Evolutionary conservation across 2,888 invertebrate species (phyloP).

Genomic region (Mesochorus sp.): DNA sequence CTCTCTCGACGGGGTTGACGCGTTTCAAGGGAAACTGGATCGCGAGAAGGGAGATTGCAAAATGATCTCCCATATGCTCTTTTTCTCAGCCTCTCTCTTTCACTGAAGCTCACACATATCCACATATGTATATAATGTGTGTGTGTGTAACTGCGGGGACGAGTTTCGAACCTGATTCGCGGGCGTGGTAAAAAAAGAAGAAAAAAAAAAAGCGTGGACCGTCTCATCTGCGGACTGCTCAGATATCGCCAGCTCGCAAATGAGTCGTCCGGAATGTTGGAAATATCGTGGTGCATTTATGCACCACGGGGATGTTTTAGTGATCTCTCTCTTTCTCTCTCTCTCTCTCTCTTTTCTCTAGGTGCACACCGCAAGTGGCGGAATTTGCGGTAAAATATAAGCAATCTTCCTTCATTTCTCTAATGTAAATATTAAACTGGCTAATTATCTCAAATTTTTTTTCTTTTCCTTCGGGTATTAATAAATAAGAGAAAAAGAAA

Average conservation of each 20-base stretch:
- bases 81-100: too few species aligned
- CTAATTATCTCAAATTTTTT: slow-evolving; percentile 50
- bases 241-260: slow-evolving; percentile 57
- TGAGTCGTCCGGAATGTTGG: slow-evolving; percentile 70
- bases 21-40: slow-evolving; percentile 73
- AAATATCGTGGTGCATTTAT: slow-evolving; percentile 62
- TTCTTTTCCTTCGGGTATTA: slow-evolving; percentile 36
- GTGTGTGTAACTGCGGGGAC: too few species aligned
- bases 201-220: too few species aligned
- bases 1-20: slow-evolving; percentile 67
- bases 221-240: slow-evolving; percentile 13
- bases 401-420: slow-evolving; percentile 18
- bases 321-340: background rate
- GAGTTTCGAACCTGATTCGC: slow-evolving; percentile 62
- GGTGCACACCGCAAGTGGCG: slow-evolving; percentile 3
- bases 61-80: background rate
- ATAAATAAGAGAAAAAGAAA: slow-evolving; percentile 18
- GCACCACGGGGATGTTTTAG: slow-evolving; percentile 39
- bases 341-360: too few species aligned
- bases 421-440: slow-evolving; percentile 46
- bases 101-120: slow-evolving; percentile 16
- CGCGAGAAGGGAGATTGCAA: slow-evolving; percentile 48
- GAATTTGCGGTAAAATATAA: slow-evolving; percentile 42
- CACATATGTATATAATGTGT: too few species aligned
- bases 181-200: slow-evolving; percentile 62